Percentiles rank a stretch among this genome's conserved stretches.
These are phyloP conservation scores for Caenorhabditis sulstoni DNA, from an alignment of 2,888 invertebrate species.

Conservation along the genomic window DNA sequence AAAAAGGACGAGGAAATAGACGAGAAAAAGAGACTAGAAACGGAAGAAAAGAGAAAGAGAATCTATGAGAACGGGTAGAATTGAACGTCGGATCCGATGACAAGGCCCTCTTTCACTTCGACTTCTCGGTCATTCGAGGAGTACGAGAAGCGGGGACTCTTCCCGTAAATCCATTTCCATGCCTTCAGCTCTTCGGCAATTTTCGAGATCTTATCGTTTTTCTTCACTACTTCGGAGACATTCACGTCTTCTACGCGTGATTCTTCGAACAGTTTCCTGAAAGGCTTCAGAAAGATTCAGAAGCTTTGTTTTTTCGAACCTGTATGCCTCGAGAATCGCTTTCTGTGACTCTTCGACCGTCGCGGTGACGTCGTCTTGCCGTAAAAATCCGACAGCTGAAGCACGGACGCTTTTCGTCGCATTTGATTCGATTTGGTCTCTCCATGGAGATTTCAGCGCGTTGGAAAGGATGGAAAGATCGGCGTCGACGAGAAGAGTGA, in stretches of 20 bases:
- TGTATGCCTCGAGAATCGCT: slow-evolving; percentile 86
- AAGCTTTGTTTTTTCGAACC: slow-evolving; percentile 2
- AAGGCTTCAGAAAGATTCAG: slow-evolving; percentile 80
- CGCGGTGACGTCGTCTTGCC: slow-evolving; percentile 85
- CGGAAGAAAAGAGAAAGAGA: neutral
- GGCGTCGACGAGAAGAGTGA: slow-evolving; percentile 92
- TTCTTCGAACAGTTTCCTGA: slow-evolving; percentile 81
- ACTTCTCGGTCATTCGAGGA: neutral
- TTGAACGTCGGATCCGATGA: slow-evolving; percentile 32
- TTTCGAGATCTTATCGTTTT: slow-evolving; percentile 76
- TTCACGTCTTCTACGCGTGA: slow-evolving; percentile 78
- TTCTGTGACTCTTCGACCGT: slow-evolving; percentile 85
- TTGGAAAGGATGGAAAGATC: slow-evolving; percentile 71
- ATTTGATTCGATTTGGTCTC: slow-evolving; percentile 88
- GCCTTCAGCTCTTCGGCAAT: slow-evolving; percentile 86
- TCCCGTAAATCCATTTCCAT: slow-evolving; percentile 93
- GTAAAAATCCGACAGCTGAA: slow-evolving; percentile 88
- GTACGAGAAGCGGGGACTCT: slow-evolving; percentile 87
- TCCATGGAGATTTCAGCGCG: slow-evolving; percentile 65
- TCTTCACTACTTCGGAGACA: slow-evolving; percentile 3
- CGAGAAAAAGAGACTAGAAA: neutral
- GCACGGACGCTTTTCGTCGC: slow-evolving; percentile 91
- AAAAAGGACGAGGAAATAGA: neutral
- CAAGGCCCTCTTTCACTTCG: slow-evolving; percentile 66
- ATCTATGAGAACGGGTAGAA: slow-evolving; percentile 16